Conservation (phyloP, 2,797 vertebrate species). For the Agapornis canus region DNA sequence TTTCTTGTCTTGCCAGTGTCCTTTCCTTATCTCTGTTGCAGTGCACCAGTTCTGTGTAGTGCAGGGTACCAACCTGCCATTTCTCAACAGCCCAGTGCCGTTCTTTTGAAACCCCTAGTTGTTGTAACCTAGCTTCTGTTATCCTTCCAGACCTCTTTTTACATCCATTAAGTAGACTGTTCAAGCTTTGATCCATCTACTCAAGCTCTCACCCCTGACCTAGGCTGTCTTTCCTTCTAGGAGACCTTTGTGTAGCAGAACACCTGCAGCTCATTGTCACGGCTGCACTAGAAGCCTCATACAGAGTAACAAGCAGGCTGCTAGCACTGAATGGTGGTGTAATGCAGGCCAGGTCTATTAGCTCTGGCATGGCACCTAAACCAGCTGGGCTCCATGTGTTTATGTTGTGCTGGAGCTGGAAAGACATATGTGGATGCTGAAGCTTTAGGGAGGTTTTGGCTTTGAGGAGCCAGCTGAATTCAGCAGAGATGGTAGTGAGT, state of each 20-base stretch:
- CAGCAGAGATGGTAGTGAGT: background rate
- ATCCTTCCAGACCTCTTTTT: background rate
- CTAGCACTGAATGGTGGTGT: background rate
- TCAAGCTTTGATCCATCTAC: background rate
- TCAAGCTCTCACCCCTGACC: background rate
- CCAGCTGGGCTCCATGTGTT: background rate
- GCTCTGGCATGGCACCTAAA: background rate
- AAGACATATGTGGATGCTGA: background rate
- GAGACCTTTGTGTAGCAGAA: background rate
- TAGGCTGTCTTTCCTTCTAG: background rate
- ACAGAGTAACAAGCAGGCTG: background rate
- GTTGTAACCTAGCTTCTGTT: background rate
- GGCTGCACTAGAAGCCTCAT: background rate
- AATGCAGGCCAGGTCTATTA: background rate
- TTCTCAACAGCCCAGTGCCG: background rate
- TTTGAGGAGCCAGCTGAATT: background rate
- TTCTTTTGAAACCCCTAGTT: background rate
- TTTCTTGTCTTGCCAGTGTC: background rate
- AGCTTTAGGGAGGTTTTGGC: background rate
- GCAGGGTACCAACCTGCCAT: background rate
- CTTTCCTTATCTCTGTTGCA: background rate
- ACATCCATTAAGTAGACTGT: background rate
- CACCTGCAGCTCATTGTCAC: rapidly evolving
- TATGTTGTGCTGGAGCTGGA: background rate
- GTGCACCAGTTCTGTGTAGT: background rate